Conservation (phyloP, 2,888 invertebrate genomes). For the Parnassius mnemosyne region DNA sequence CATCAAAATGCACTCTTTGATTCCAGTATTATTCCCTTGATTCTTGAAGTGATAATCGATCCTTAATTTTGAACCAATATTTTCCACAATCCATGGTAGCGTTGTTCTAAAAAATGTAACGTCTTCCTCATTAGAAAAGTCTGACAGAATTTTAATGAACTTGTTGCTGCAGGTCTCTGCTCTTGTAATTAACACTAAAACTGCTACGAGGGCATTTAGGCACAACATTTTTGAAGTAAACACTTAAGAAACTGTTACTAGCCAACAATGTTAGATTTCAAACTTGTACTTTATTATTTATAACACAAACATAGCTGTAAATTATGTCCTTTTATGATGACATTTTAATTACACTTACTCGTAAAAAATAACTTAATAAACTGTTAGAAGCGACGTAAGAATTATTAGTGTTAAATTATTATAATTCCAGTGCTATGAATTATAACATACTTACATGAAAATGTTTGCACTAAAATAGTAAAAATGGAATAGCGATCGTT, state of each 20-base stretch:
- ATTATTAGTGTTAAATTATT: conserved; percentile 8
- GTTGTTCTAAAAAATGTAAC: conserved; percentile 37
- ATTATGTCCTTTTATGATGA: conserved; percentile 18
- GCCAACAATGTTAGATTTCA: not conserved
- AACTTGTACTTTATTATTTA: conserved; percentile 3
- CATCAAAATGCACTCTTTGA: conserved; percentile 36
- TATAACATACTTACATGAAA: conserved; percentile 7
- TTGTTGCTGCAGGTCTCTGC: conserved; percentile 27
- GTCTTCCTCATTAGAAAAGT: conserved; percentile 37
- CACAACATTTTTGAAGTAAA: conserved; percentile 5
- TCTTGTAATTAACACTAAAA: conserved; percentile 1
- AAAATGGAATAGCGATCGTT: too few relatives aligned
- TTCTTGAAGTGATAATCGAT: conserved; percentile 38
- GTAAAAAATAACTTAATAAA: conserved; percentile 7
- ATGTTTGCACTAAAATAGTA: conserved; percentile 18
- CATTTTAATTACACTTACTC: conserved; percentile 17
- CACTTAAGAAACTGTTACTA: not conserved
- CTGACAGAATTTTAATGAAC: conserved; percentile 38
- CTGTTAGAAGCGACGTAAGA: conserved; percentile 6
- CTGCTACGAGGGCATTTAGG: not conserved
- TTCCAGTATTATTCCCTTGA: conserved; percentile 31
- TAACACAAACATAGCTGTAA: conserved; percentile 6
- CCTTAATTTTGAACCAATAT: conserved; percentile 35
- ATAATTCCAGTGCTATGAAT: not conserved
- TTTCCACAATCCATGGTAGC: conserved; percentile 41